These are phyloP conservation scores for Elachura formosa DNA, from an alignment of 2,113 vertebrate genomes.

Conservation along the genomic window DNA sequence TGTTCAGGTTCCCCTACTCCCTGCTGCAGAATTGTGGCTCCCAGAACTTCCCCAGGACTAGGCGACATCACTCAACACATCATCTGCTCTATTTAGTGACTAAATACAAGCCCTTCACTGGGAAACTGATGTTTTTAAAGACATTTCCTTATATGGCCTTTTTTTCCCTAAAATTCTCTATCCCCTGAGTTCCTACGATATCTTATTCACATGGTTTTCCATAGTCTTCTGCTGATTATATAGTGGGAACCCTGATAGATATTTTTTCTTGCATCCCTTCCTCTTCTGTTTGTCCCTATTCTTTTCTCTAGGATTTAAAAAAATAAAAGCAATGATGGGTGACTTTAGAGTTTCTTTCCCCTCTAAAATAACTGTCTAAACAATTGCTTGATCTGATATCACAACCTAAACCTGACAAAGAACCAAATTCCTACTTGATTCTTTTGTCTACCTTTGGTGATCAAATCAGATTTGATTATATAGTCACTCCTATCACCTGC, in stretches of 20 bases:
- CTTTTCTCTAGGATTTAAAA: not conserved
- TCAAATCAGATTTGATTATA: not conserved
- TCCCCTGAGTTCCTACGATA: not conserved
- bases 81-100: not conserved
- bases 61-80: not conserved
- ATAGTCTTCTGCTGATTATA: not conserved
- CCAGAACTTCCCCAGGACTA: not conserved
- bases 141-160: not conserved
- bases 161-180: not conserved
- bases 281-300: not conserved
- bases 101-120: not conserved
- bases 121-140: not conserved
- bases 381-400: not conserved
- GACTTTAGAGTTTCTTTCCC: not conserved
- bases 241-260: not conserved
- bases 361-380: not conserved
- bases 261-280: not conserved
- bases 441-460: not conserved
- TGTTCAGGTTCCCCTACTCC: not conserved
- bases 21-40: not conserved
- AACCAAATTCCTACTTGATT: not conserved
- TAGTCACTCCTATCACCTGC: not conserved
- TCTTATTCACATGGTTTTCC: not conserved
- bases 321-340: accelerated
- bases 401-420: not conserved